Evolutionary conservation across 2,888 invertebrate species (phyloP), one percentile per base, ranked within the genome.

Genomic region (Drosophila affinis): DNA sequence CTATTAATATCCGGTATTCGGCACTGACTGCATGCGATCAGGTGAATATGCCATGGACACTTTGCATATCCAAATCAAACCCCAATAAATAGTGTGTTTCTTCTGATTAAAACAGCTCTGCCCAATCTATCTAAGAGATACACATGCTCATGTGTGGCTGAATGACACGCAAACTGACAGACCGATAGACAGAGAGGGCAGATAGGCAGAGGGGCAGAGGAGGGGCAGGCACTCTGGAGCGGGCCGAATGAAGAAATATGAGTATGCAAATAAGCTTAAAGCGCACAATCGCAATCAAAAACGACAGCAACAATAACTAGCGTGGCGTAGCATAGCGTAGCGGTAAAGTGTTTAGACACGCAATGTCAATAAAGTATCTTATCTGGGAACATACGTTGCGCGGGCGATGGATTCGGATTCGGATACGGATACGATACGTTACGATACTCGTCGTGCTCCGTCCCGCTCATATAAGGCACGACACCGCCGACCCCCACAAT

Each of bases 341-440:
- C 87, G 88, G 88, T 86, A 86, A 86, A 88, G 87, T 86, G 88
- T 88, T 86, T 82, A 88, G 88, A 87, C 86, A 86, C 86, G 86
- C 86, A 86, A 86, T 84, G 87, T 87, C 86, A 86, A 86, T 86
- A 86, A 87, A 87, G 88, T 88, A 81, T 88, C 86, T 86, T 88
- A 86, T 86, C 86, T 88, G 65, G 55, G 32, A 62, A 62, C 75
- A 57, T 27, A 55, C 68, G 47, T 59, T 56, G 46, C 58, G 74
- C 71, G 77, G 79, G 68, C 80, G 83, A 81, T 81, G 82, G 82
- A 69, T 69, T 71, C 83, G 86, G 57, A 72, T 72, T 56, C 74
- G 72, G 76, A 86, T 83, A 70, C 80, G 77, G 77, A 70, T 75
- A 65, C 68, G 52, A 70, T 63, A 72, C 75, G 78, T 81, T 79